phyloP scores from a whole-genome alignment of 2,113 vertebrate genomes.

The Fregata magnificens region DNA sequence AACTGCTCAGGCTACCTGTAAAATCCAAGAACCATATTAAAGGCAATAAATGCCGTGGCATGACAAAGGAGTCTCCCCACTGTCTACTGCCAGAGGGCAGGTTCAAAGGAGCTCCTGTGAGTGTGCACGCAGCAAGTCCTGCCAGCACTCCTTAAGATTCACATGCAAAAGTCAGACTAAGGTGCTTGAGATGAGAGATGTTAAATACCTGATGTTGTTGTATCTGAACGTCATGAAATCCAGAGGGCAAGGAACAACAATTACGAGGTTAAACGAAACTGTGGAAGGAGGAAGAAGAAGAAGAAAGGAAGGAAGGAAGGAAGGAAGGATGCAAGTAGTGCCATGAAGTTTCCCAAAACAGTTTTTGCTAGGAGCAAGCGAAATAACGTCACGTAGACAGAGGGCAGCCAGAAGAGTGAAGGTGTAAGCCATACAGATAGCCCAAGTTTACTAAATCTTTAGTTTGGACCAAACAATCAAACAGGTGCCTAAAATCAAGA shows the following conservation, averaged over 20 bases:
- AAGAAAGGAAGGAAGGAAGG: too few relatives aligned
- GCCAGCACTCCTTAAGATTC: background rate
- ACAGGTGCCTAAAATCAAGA: background rate
- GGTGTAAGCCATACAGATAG: background rate
- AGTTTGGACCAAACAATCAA: background rate
- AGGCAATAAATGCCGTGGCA: background rate
- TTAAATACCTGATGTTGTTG: background rate
- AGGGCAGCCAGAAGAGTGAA: background rate
- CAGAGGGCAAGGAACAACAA: background rate
- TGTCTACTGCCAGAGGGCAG: background rate
- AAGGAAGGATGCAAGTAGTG: background rate
- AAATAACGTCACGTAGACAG: background rate
- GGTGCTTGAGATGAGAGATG: background rate
- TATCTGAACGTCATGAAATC: background rate
- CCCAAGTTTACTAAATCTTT: background rate
- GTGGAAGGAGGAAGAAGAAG: background rate
- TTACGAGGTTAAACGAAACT: background rate
- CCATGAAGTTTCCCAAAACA: background rate
- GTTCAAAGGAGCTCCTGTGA: background rate
- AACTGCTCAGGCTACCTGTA: slow-evolving; percentile 82
- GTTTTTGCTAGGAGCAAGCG: background rate
- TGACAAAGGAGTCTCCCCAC: background rate
- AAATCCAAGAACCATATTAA: slow-evolving; percentile 55
- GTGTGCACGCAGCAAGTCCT: background rate
- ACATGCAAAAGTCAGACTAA: background rate